A percentile compares a stretch with the other conserved stretches of the same genome.
Evolutionary conservation across 2,113 vertebrate species (phyloP).

Genomic region (Phasianus colchicus): DNA sequence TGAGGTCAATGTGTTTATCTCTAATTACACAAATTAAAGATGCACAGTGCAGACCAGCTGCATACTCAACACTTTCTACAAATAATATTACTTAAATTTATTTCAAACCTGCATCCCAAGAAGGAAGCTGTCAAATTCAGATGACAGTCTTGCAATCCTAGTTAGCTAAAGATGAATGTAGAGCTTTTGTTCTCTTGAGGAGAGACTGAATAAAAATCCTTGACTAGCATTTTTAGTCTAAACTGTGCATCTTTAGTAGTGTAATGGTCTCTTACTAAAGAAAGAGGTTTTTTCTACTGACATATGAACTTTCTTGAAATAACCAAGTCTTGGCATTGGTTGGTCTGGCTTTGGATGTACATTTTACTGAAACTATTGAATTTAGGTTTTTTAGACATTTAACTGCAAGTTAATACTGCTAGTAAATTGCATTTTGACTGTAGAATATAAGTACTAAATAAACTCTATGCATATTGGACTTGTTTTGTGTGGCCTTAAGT

Average conservation of each 20-base stretch:
- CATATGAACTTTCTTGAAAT: constrained; percentile 16
- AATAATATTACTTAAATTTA: background rate
- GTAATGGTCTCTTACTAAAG: constrained; percentile 42
- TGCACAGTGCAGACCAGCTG: constrained; percentile 24
- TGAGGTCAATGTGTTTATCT: background rate
- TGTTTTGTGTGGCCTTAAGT: background rate
- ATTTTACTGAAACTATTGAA: constrained; percentile 21
- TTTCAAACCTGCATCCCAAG: background rate
- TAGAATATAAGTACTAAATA: constrained; percentile 75
- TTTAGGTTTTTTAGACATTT: background rate
- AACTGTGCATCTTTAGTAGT: constrained; percentile 53
- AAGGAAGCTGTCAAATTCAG: background rate
- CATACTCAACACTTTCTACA: background rate
- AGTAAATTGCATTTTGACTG: constrained; percentile 59
- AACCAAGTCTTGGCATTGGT: constrained; percentile 46
- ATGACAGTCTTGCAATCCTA: background rate
- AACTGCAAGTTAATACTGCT: constrained; percentile 42
- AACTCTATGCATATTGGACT: constrained; percentile 73
- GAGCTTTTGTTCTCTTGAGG: background rate
- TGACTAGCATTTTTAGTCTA: constrained; percentile 49
- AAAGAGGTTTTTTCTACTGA: constrained; percentile 32
- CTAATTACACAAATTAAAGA: constrained; percentile 42
- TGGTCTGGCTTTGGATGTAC: constrained; percentile 52
- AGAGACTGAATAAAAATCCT: background rate
- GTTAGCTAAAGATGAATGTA: background rate